Conservation (phyloP, 2,113 vertebrate genomes). For the Apus apus region DNA sequence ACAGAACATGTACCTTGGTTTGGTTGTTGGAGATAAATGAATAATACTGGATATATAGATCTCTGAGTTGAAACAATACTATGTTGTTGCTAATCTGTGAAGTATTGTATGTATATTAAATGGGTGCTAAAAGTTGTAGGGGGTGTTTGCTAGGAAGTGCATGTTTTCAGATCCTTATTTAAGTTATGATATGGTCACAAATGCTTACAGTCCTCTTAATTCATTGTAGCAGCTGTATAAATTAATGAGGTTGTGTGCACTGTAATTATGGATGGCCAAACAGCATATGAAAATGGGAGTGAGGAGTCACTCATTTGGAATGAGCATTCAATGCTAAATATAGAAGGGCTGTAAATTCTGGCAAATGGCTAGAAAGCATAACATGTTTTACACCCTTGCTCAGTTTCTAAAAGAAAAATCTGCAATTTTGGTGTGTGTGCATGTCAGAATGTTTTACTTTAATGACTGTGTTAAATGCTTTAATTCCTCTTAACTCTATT, state of each 20-base stretch:
- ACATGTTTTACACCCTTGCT: not conserved
- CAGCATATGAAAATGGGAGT: not conserved
- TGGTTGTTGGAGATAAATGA: not conserved
- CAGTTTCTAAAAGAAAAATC: not conserved
- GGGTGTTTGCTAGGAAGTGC: not conserved
- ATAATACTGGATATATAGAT: not conserved
- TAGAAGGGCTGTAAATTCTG: not conserved
- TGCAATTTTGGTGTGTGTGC: not conserved
- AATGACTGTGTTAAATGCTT: not conserved
- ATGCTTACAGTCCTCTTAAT: not conserved
- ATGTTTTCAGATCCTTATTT: not conserved
- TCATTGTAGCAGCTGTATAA: not conserved
- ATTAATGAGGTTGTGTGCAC: not conserved
- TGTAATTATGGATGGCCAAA: not conserved
- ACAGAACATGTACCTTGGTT: not conserved
- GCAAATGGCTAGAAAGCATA: not conserved
- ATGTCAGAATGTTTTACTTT: not conserved
- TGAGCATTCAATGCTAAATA: not conserved
- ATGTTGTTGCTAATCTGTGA: not conserved
- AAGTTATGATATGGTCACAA: not conserved
- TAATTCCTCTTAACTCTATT: not conserved
- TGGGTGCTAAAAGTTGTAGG: not conserved
- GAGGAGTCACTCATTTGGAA: not conserved
- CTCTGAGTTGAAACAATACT: not conserved
- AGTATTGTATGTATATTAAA: not conserved